Evolutionary conservation across 1,140 invertebrate genomes (phyloP), one percentile per base, ranked within the genome.

Genomic region (Ips nitidus): DNA sequence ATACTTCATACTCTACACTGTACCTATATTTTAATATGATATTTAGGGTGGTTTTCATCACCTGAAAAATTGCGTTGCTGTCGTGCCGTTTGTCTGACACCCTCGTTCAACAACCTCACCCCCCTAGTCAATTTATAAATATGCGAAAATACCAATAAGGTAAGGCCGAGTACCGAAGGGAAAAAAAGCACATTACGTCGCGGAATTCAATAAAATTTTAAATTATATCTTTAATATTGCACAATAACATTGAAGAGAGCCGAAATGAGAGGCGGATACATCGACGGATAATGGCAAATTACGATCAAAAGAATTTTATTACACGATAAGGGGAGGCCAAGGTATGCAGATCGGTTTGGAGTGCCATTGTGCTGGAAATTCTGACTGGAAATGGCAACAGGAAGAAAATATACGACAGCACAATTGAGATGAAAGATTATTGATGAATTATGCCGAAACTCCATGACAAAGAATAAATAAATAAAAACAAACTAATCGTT

Each of bases 171-270:
- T 40, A 22, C 56, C 53, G 68, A 69, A 70, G 55, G 69, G 69
- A 65, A 70, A 63, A 63, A 70, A 70, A 60, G 69, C 69, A 55
- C 69, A 70, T 70, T 70, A 70, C 63, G 56, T 58, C 61, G 55
- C 67, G 69, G 69, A 70, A 70, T 70, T 66, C 69, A 70, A 70
- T 70, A 70, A 70, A 70, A 70, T 70, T 70, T 70, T 70, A 70
- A 70, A 70, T 70, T 70, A 70, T 70, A 62, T 60, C 69, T 70
- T 70, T 70, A 70, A 70, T 70, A 70, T 70, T 70, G 45, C 69
- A 70, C 69, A 70, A 70, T 70, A 70, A 70, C 69, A 70, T 70
- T 70, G 61, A 65, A 64, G 61, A 50, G 69, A 64, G 69, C 39
- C 62, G 55, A 70, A 70, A 65, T 60, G 61, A 66, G 69, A 50